Percentiles rank a stretch among this genome's conserved stretches.
phyloP scores from a whole-genome alignment of 1,140 invertebrate genomes.

The Drosophila subpulchrella region DNA sequence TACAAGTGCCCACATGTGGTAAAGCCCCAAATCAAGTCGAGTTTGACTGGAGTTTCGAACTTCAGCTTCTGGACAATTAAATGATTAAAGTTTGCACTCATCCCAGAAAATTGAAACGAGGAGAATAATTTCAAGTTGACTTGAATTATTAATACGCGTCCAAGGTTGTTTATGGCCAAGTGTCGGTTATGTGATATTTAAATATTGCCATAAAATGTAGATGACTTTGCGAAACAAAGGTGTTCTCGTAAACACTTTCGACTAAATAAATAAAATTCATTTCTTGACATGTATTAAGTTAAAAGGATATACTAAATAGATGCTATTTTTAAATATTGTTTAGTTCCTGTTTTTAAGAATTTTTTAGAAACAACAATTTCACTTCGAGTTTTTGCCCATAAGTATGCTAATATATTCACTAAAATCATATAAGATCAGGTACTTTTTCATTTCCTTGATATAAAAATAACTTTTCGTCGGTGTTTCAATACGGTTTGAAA shows the following conservation, averaged over 20 bases:
- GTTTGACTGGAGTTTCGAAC: slow-evolving; percentile 10
- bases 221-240: slow-evolving; percentile 23
- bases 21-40: slow-evolving; percentile 19
- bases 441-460: neutral
- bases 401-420: too few relatives aligned
- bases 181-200: slow-evolving; percentile 70
- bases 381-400: too few relatives aligned
- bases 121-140: slow-evolving; percentile 46
- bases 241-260: slow-evolving; percentile 19
- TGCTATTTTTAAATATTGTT: too few relatives aligned
- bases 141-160: slow-evolving; percentile 67
- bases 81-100: slow-evolving; percentile 53
- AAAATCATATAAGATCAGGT: too few relatives aligned
- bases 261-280: neutral
- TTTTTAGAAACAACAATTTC: too few relatives aligned
- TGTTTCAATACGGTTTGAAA: neutral
- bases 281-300: neutral
- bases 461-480: neutral
- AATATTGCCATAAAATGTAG: slow-evolving; percentile 58
- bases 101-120: slow-evolving; percentile 12
- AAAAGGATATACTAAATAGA: too few relatives aligned
- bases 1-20: slow-evolving; percentile 72
- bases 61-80: slow-evolving; percentile 18
- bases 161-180: slow-evolving; percentile 69
- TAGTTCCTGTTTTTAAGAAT: too few relatives aligned